These are phyloP conservation scores for Neopelma chrysocephalum DNA, from an alignment of 2,797 vertebrate genomes.

Conservation along the genomic window DNA sequence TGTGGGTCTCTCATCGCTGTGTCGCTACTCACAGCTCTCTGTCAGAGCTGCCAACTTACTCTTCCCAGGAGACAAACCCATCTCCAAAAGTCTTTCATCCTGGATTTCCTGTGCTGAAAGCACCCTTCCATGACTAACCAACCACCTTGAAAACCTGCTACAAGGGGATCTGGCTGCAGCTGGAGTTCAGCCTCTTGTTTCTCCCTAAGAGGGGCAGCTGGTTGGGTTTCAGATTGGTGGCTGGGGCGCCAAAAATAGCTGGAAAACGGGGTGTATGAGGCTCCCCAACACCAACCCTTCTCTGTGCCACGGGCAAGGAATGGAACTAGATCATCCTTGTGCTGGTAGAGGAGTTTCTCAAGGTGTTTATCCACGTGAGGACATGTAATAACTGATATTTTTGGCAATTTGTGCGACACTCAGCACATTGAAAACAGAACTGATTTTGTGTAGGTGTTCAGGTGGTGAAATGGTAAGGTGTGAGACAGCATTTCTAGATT, in stretches of 20 bases:
- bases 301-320: fast-evolving
- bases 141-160: not conserved
- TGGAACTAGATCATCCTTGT: fast-evolving
- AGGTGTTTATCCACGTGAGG: not conserved
- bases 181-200: not conserved
- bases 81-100: not conserved
- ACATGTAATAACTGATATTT: fast-evolving
- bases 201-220: not conserved
- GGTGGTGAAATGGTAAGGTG: not conserved
- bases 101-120: not conserved
- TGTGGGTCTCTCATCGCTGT: not conserved
- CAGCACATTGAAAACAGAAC: fast-evolving
- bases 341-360: not conserved
- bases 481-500: no score
- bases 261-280: fast-evolving
- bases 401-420: fast-evolving
- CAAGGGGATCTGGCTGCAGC: not conserved
- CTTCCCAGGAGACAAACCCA: not conserved
- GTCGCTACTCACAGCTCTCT: not conserved
- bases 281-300: fast-evolving
- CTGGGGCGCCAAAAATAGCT: not conserved
- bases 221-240: not conserved
- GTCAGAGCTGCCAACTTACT: not conserved
- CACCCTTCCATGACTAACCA: not conserved
- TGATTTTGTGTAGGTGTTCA: not conserved